Percentiles rank a stretch among this genome's conserved stretches.
These are phyloP conservation scores for Prinia subflava DNA, from an alignment of 2,113 vertebrate species.

Conservation along the genomic window DNA sequence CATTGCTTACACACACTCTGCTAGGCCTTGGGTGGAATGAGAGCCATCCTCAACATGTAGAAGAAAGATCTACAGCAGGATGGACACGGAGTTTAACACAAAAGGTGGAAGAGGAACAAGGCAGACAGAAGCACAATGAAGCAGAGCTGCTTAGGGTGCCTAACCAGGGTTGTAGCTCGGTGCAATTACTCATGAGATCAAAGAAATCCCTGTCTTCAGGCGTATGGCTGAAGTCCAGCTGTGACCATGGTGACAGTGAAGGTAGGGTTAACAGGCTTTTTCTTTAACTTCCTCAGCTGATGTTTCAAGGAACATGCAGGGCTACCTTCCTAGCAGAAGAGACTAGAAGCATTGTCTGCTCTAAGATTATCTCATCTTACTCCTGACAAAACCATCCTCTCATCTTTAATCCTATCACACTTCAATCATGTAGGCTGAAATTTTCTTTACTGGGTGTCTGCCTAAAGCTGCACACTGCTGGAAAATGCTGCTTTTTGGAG, in stretches of 20 bases:
- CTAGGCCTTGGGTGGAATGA: neutral
- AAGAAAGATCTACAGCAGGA: neutral
- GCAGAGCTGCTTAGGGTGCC: neutral
- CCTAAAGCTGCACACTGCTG: conserved; percentile 50
- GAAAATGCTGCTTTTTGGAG: conserved; percentile 35
- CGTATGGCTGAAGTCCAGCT: neutral
- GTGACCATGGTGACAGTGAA: neutral
- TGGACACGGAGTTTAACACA: neutral
- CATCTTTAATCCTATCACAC: conserved; percentile 38
- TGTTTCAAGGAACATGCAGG: neutral
- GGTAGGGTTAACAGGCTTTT: neutral
- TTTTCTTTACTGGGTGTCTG: conserved; percentile 38
- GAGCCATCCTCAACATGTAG: neutral
- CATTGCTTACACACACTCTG: neutral
- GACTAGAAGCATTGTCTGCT: neutral
- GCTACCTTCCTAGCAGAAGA: neutral
- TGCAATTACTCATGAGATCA: neutral
- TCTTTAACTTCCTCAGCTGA: neutral
- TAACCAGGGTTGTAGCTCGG: neutral
- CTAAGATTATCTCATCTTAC: neutral
- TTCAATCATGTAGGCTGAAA: conserved; percentile 41
- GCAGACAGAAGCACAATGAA: neutral
- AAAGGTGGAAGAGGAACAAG: neutral
- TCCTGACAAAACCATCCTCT: conserved; percentile 19
- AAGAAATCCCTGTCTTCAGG: neutral